Evolutionary conservation across 2,113 vertebrate genomes (phyloP).

Genomic region (Pristiophorus japonicus): DNA sequence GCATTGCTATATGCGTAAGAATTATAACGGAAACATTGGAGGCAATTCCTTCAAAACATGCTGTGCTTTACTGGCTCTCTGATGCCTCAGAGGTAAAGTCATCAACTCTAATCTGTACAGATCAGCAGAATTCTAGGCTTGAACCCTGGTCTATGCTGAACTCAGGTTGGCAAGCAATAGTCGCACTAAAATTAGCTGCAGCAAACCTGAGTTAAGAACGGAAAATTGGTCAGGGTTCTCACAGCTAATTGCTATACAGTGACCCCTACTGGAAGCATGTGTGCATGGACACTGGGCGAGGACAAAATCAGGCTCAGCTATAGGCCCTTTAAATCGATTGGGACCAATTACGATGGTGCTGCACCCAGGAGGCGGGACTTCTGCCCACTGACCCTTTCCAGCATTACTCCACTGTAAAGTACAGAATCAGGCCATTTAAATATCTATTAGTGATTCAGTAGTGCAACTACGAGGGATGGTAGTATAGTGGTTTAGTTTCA

Average conservation of each 20-base stretch:
- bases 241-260: not conserved
- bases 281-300: not conserved
- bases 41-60: not conserved
- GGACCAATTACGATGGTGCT: not conserved
- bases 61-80: not conserved
- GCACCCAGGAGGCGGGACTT: not conserved
- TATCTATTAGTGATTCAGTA: no score
- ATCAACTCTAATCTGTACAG: not conserved
- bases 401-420: no score
- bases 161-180: not conserved
- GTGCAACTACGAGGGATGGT: no score
- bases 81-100: not conserved
- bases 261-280: not conserved
- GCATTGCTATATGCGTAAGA: not conserved
- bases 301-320: not conserved
- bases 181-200: not conserved
- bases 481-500: no score
- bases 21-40: not conserved
- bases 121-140: no score
- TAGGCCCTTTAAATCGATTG: not conserved
- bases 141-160: not conserved
- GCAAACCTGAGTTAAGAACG: not conserved
- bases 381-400: not conserved
- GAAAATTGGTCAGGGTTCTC: not conserved
- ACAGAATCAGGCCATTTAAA: no score